Conservation (phyloP, 2,797 vertebrate genomes). For the Tarsius wallacei region DNA sequence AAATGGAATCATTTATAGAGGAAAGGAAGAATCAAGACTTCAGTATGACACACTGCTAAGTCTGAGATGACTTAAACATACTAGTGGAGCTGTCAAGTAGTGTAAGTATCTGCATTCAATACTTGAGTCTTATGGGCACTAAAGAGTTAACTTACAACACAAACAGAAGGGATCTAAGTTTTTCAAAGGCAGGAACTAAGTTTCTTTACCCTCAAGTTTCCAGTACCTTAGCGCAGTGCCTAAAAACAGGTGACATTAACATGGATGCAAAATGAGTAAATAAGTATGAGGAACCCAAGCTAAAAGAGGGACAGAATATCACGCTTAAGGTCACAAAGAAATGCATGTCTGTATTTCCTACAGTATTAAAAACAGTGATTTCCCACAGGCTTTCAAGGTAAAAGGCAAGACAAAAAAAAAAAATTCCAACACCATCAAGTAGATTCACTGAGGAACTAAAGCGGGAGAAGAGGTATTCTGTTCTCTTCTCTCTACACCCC, state of each 20-base stretch:
- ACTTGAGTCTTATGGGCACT: background rate
- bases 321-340: background rate
- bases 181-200: background rate
- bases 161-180: background rate
- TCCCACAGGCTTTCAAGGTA: background rate
- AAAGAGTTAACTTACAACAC: background rate
- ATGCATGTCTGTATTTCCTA: background rate
- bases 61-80: no score
- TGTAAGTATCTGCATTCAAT: background rate
- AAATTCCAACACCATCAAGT: background rate
- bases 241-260: background rate
- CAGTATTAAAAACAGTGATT: background rate
- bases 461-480: background rate
- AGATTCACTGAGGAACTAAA: background rate
- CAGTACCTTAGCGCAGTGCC: background rate
- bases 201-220: constrained; percentile 12
- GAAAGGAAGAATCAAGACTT: no score
- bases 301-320: background rate
- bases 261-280: background rate
- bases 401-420: background rate
- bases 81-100: background rate
- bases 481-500: background rate
- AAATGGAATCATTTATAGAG: no score
- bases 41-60: no score
- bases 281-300: background rate